Evolutionary conservation across 2,888 invertebrate species (phyloP).

Genomic region (Drosophila yooni): DNA sequence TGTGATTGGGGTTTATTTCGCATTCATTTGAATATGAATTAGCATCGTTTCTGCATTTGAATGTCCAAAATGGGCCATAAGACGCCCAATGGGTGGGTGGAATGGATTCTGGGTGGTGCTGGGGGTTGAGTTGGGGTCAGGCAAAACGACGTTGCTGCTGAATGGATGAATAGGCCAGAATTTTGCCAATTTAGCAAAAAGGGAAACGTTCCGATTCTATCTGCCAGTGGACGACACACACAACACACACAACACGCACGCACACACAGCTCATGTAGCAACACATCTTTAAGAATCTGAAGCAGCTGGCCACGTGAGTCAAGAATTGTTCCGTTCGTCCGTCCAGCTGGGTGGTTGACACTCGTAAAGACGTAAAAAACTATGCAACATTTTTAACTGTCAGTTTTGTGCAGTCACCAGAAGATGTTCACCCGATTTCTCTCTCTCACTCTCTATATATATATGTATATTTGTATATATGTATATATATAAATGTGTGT

Average conservation of each 20-base stretch:
- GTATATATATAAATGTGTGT: constrained; percentile 21
- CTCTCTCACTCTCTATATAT: background rate
- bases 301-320: constrained; percentile 64
- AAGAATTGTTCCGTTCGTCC: constrained; percentile 15
- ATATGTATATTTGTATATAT: constrained; percentile 1
- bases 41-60: constrained; percentile 77
- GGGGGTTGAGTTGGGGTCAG: constrained; percentile 30
- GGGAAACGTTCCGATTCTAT: constrained; percentile 70
- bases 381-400: constrained; percentile 79
- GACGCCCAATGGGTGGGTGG: constrained; percentile 13
- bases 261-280: constrained; percentile 25
- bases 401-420: constrained; percentile 67
- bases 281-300: constrained; percentile 54
- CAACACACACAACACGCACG: constrained; percentile 17
- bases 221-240: constrained; percentile 62
- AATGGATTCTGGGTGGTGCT: constrained; percentile 7
- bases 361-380: constrained; percentile 78
- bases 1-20: constrained; percentile 82
- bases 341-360: constrained; percentile 72
- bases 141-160: constrained; percentile 53
- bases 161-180: constrained; percentile 64
- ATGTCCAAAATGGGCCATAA: constrained; percentile 55
- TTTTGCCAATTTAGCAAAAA: constrained; percentile 81
- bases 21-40: constrained; percentile 83
- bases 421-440: constrained; percentile 35